phyloP scores from a whole-genome alignment of 2,797 vertebrate genomes.

The Rhabdomys pumilio region DNA sequence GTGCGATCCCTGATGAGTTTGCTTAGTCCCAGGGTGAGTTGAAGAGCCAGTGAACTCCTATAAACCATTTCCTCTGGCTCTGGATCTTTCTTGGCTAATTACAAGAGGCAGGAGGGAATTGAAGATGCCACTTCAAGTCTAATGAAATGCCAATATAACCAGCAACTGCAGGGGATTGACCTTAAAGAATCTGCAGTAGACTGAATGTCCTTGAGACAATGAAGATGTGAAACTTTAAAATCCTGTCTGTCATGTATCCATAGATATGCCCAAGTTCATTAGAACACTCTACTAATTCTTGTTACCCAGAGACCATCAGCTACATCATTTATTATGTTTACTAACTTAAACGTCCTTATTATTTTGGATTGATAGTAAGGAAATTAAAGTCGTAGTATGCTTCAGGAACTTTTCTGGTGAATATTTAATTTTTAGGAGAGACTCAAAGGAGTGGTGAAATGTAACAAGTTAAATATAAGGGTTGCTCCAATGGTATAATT shows the following conservation, averaged over 20 bases:
- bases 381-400: neutral
- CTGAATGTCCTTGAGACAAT: constrained; percentile 81
- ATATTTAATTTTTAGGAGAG: constrained; percentile 82
- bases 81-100: constrained; percentile 85
- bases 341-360: neutral
- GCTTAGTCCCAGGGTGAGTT: constrained; percentile 75
- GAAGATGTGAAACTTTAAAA: neutral
- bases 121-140: constrained; percentile 87
- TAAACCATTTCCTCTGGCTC: constrained; percentile 76
- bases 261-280: neutral
- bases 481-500: no score
- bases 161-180: constrained; percentile 83
- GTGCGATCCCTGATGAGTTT: constrained; percentile 65
- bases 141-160: constrained; percentile 87
- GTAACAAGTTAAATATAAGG: constrained; percentile 71
- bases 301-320: neutral
- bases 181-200: constrained; percentile 86
- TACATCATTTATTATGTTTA: neutral
- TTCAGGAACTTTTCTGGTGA: constrained; percentile 45
- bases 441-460: constrained; percentile 76
- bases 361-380: neutral
- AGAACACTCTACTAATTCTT: neutral
- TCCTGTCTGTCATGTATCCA: neutral
- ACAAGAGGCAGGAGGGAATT: constrained; percentile 81
- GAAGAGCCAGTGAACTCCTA: constrained; percentile 74